These are phyloP conservation scores for Gymnarchus niloticus DNA, from an alignment of 2,113 vertebrate species.

Conservation along the genomic window DNA sequence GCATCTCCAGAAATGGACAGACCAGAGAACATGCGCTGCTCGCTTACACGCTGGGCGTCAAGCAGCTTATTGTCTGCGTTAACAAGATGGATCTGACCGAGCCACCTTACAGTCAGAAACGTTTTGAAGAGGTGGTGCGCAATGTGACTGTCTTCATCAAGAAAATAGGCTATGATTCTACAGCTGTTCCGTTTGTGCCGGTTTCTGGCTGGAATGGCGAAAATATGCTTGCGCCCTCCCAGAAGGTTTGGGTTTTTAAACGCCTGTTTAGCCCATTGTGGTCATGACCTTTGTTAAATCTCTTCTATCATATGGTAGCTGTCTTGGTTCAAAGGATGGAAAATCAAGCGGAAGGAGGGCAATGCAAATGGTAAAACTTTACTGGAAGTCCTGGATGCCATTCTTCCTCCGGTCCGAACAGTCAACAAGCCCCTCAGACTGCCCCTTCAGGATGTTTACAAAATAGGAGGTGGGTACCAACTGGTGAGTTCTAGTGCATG, in stretches of 20 bases:
- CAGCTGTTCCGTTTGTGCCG: conserved; percentile 59
- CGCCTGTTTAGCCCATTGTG: too few relatives aligned
- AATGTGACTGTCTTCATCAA: conserved; percentile 62
- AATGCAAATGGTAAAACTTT: conserved; percentile 57
- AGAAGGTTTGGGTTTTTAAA: conserved; percentile 48
- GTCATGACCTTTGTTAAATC: background rate
- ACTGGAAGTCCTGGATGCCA: conserved; percentile 66
- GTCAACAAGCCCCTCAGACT: conserved; percentile 67
- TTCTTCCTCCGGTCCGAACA: conserved; percentile 60
- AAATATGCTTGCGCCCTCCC: conserved; percentile 63
- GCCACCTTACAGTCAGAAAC: conserved; percentile 64
- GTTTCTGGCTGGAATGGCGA: conserved; percentile 71
- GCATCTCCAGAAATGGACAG: conserved; percentile 67
- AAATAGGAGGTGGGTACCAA: conserved; percentile 62
- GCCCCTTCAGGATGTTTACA: conserved; percentile 74
- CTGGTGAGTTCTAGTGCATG: background rate
- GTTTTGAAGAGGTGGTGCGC: conserved; percentile 63
- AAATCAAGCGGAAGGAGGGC: conserved; percentile 56
- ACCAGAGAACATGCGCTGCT: conserved; percentile 65
- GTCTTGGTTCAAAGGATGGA: conserved; percentile 73
- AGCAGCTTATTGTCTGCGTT: conserved; percentile 70
- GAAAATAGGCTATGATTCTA: conserved; percentile 65
- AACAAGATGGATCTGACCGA: conserved; percentile 74
- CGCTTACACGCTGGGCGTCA: conserved; percentile 68
- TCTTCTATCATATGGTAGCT: conserved; percentile 48